Base-by-base conservation (phyloP, 2,888 invertebrate species). In the Hirtodrosophila alboralis region DNA sequence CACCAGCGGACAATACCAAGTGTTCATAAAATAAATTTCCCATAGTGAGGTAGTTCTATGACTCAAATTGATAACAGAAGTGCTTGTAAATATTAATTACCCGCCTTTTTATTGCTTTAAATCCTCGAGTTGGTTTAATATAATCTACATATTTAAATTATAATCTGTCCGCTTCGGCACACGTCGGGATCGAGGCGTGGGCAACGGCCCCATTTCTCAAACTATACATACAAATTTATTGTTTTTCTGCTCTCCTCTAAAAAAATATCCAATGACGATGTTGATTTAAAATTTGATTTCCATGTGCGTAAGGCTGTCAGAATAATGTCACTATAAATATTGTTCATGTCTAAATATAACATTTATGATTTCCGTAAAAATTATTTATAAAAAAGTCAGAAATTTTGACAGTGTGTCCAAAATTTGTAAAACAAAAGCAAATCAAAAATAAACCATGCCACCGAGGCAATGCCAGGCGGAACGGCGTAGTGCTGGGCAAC, bases 251-350 rank as follows among this genome's bases (percentile, higher is more conserved):
- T 4, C 7, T 10, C 21, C 9, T 7, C 23, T 4, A 31, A 4
- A 14, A 16, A 21, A 44, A 36, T 13, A 61, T 43, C 7, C 14
- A 34, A 49, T 33, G 40, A 27, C 36, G 44, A 14, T 45, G 62
- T 26, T 10, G 36, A 54, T 40, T 59, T 57, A 14, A 23, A 45
- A 52, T 53, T 64, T 59, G 37, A 56, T 59, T 70, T 57, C 48
- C 60, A 53, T 63, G 41, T 28, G 66, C 45, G 33, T 49, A 40
- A 28, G 61, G 27, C 43, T 66, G 63, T 73, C 58, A 69, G 56
- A 73, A 60, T 64, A 68, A 75, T 76, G 66, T 56, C 73, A 73
- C 78, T 62, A 77, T 78, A 77, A 77, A 77, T 78, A 73, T 70
- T 73, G 49, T 66, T 59, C 64, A 67, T 57, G 66, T 78, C 78